Base-by-base conservation (phyloP, 2,888 invertebrate genomes). In the Epinotia ramella region DNA sequence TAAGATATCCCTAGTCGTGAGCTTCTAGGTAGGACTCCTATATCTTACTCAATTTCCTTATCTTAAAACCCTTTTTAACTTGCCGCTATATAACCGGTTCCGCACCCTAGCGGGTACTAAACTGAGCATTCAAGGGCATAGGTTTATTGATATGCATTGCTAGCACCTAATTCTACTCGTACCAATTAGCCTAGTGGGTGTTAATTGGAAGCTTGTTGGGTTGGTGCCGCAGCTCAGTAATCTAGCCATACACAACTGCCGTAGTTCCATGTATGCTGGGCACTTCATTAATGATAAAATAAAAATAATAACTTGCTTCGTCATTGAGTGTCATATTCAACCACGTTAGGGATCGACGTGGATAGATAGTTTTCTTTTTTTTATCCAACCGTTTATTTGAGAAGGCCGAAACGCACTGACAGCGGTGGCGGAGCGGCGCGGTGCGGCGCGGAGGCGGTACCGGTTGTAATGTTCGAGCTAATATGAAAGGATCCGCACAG, bases 31-130 rank as follows among this genome's bases (percentile, higher is more conserved):
- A 67, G 18, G 40, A 44, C 2, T 18, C 13, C 28, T 12, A 57
- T 16, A 28, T 13, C 6, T 28, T 16, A 60, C 44, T 46, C 18
- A 16, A 46, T 64, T 3, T 63, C 63, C 18, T 18, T 63, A 53
- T 20, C 40, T 53, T 64, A n/a, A 64, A 56, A 46, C 60, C 66
- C 73, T 73, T 73, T 60, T 73, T 62, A 68, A 59, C 62, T 73
- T 40, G 68, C 56, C 63, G 60, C 67, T 63, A 16, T 63, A 56
- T 46, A 73, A 68, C 73, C 68, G 56, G 73, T 68, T 56, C 62
- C 67, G 24, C 33, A 57, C 73, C 68, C 73, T 73, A 7, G 28
- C 56, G 40, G 60, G 57, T 73, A 56, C 66, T 16, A 62, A 60
- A 60, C 20, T 46, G 18, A 63, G 53, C 68, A 63, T 18, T 62